Base-by-base conservation (phyloP, 2,797 vertebrate species). In the Anguilla anguilla region DNA sequence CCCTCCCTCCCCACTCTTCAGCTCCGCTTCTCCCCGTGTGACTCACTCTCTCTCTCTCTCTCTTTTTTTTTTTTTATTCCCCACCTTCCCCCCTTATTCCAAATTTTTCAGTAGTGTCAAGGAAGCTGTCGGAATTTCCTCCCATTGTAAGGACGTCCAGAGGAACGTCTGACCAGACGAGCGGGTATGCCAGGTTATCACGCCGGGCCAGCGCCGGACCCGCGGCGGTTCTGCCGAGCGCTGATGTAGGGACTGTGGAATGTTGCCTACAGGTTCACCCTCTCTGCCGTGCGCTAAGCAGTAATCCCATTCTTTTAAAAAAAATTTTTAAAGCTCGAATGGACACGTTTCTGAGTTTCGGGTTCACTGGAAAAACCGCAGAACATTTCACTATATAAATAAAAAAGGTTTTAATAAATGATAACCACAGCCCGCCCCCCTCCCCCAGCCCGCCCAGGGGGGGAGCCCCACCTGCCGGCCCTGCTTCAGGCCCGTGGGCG, bases 401-500 rank as follows among this genome's bases (percentile, higher is more conserved):
- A 39, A 39, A 9, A 57, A 57, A 57, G 57, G 55, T 57, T 57
- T 57, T 39, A 0, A 39, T 5, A 43, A 43, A 43, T 5, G 43
- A 46, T 46, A 46, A 46, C 43, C 4, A 46, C 43, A 46, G 43
- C 4, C 43, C 0, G 43, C 43, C 43, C 43, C 43, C 43, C 43
- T 46, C 43, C 43, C 43, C 57, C 57, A 15, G 57, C 57, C 57
- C 19, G 57, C 57, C 15, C 57, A 19, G 57, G 57, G 19, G 1
- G 91, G 39, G 53, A 61, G 28, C 95, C 97, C 88, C 88, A 99
- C 98, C 97, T 99, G 98, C 94, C 98, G 96, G 85, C 98, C 98
- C 92, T 98, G 98, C 89, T 99, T 99, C 93, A 97, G 97, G 92
- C 98, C 96, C 13, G 97, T 97, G 9, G 98, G 98, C 49, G 97